Conservation (phyloP, 1,140 invertebrate species). For the Zelostemma sp. region DNA sequence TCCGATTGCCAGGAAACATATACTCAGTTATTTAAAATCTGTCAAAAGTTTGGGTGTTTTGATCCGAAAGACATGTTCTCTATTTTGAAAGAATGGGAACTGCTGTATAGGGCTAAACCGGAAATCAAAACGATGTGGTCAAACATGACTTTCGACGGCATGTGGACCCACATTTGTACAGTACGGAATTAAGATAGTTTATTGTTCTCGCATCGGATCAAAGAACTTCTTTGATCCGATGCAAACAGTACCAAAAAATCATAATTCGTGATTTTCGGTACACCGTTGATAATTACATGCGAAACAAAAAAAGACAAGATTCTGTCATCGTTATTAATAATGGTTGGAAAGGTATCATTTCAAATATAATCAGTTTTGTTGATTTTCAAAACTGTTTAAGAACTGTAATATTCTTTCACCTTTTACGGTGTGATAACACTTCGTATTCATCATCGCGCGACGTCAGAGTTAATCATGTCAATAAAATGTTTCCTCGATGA, state of each 20-base stretch:
- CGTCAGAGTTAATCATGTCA: too few relatives aligned
- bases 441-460: too few relatives aligned
- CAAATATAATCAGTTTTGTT: slow-evolving; percentile 1
- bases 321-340: slow-evolving; percentile 6
- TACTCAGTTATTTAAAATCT: too few relatives aligned
- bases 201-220: slow-evolving; percentile 7
- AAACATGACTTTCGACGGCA: slow-evolving; percentile 17
- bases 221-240: neutral
- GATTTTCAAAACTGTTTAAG: neutral
- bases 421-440: too few relatives aligned
- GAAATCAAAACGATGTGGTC: slow-evolving; percentile 8
- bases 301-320: slow-evolving; percentile 5
- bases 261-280: neutral
- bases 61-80: too few relatives aligned
- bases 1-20: too few relatives aligned
- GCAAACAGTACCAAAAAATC: slow-evolving; percentile 5
- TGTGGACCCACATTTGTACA: slow-evolving; percentile 12
- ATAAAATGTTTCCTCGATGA: too few relatives aligned
- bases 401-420: neutral
- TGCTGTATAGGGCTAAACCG: slow-evolving; percentile 6
- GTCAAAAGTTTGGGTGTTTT: too few relatives aligned
- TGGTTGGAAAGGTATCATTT: slow-evolving; percentile 11
- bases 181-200: neutral
- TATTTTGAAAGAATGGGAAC: slow-evolving; percentile 17
- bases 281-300: slow-evolving; percentile 2